These are phyloP conservation scores for Dryoscopus gambensis DNA, from an alignment of 2,113 vertebrate species.

Conservation along the genomic window DNA sequence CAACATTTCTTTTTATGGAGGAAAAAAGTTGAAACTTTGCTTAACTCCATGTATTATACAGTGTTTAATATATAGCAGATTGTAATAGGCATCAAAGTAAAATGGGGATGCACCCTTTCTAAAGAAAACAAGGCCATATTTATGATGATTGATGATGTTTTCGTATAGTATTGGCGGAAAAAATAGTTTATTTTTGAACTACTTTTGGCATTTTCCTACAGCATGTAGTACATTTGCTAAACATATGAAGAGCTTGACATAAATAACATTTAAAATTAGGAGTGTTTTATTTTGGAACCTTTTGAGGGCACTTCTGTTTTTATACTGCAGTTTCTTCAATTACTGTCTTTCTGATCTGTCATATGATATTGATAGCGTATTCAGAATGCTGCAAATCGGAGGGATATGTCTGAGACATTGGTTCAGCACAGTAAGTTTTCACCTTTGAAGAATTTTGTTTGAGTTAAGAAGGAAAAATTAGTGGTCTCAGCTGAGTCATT, in stretches of 20 bases:
- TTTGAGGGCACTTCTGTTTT: slow-evolving; percentile 12
- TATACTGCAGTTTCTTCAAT: background rate
- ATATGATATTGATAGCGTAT: background rate
- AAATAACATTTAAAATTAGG: slow-evolving; percentile 42
- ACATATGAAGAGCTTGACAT: slow-evolving; percentile 36
- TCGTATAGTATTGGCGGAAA: background rate
- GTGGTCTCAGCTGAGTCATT: background rate
- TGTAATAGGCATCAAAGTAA: slow-evolving; percentile 12
- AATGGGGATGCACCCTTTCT: background rate
- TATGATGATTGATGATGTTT: slow-evolving; percentile 39
- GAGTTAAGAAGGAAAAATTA: background rate
- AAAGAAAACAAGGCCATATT: slow-evolving; percentile 4
- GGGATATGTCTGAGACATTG: background rate
- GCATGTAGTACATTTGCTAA: slow-evolving; percentile 37
- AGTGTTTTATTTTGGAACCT: slow-evolving; percentile 35
- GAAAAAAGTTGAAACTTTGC: background rate
- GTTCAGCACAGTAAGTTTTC: background rate
- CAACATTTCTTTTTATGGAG: background rate
- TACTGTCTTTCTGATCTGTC: slow-evolving; percentile 16
- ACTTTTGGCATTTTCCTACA: slow-evolving; percentile 26
- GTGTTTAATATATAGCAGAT: slow-evolving; percentile 22
- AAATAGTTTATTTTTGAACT: slow-evolving; percentile 42
- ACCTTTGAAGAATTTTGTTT: background rate
- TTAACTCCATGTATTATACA: background rate
- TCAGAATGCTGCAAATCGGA: background rate